These are phyloP conservation scores for Diadema setosum DNA, from an alignment of 35 echinoderm and acorn worm genomes.

Conservation along the genomic window DNA sequence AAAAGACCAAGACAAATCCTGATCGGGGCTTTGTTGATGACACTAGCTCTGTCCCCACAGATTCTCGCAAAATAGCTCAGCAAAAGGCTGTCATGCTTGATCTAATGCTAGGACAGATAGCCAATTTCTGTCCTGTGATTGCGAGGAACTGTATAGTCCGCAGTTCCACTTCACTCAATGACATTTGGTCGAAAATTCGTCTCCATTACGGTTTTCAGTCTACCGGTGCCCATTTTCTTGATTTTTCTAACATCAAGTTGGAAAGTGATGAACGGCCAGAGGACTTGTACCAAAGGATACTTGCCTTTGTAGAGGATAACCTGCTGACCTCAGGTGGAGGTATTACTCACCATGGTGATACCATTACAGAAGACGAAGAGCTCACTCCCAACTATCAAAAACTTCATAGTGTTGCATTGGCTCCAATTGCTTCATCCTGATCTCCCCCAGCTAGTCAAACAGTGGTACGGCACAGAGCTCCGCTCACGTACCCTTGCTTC, in stretches of 20 bases:
- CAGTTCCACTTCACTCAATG: no score
- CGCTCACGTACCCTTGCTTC: slow-evolving; percentile 32
- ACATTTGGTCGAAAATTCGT: no score
- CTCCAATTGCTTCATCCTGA: slow-evolving; percentile 31
- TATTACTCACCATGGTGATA: neutral
- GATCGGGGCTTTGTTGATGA: slow-evolving; percentile 14
- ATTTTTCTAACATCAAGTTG: slow-evolving; percentile 21
- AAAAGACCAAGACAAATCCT: slow-evolving; percentile 26
- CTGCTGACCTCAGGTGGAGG: neutral
- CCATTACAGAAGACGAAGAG: neutral
- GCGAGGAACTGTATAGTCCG: slow-evolving; percentile 15
- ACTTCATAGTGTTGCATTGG: slow-evolving; percentile 64
- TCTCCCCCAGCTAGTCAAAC: slow-evolving; percentile 52
- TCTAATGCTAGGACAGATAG: slow-evolving; percentile 53
- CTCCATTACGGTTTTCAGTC: no score
- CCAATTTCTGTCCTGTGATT: no score
- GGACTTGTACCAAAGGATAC: slow-evolving; percentile 35
- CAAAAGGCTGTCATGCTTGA: slow-evolving; percentile 30
- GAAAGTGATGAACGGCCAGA: slow-evolving; percentile 30
- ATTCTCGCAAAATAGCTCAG: neutral
- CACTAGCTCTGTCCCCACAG: no score
- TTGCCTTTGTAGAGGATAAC: no score
- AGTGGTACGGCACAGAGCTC: slow-evolving; percentile 51
- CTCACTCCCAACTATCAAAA: slow-evolving; percentile 54
- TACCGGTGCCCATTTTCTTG: slow-evolving; percentile 20